Conservation (phyloP, 1,140 invertebrate species). For the Pseudomyrmex concolor region DNA sequence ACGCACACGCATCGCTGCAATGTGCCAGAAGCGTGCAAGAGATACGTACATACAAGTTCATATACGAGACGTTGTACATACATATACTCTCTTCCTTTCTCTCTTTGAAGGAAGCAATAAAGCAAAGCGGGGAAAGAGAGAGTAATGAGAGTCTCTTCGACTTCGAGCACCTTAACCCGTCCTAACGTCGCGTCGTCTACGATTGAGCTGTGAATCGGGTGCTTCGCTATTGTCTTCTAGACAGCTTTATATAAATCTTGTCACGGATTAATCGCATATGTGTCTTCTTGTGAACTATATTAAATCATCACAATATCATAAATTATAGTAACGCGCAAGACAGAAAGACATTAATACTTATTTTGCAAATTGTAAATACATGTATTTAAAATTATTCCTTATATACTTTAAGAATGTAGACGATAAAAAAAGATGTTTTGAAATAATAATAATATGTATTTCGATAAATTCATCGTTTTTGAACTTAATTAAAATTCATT, state of each 20-base stretch:
- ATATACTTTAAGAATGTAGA: not conserved
- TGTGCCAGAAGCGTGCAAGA: not conserved
- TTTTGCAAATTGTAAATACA: not conserved
- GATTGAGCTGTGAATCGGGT: constrained; percentile 18
- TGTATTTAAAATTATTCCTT: not conserved
- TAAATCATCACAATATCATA: constrained; percentile 16
- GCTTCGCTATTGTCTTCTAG: constrained; percentile 31
- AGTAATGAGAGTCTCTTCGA: constrained; percentile 45
- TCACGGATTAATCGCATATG: constrained; percentile 28
- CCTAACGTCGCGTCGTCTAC: constrained; percentile 19
- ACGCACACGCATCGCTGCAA: not conserved
- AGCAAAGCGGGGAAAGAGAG: constrained; percentile 56
- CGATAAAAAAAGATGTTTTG: not conserved
- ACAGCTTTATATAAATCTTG: constrained; percentile 17
- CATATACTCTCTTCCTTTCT: not conserved
- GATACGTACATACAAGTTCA: not conserved
- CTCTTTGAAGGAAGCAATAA: constrained; percentile 29
- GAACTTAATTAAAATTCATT: not conserved
- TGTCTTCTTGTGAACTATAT: constrained; percentile 7
- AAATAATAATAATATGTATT: too few species aligned
- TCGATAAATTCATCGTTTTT: too few species aligned
- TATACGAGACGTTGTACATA: constrained; percentile 14
- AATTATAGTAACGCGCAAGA: not conserved
- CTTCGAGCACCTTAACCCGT: constrained; percentile 51
- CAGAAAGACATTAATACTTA: not conserved